A percentile compares a stretch with the other conserved stretches of the same genome.
Conservation (phyloP, 1,140 invertebrate species). For the Nomia melanderi region DNA sequence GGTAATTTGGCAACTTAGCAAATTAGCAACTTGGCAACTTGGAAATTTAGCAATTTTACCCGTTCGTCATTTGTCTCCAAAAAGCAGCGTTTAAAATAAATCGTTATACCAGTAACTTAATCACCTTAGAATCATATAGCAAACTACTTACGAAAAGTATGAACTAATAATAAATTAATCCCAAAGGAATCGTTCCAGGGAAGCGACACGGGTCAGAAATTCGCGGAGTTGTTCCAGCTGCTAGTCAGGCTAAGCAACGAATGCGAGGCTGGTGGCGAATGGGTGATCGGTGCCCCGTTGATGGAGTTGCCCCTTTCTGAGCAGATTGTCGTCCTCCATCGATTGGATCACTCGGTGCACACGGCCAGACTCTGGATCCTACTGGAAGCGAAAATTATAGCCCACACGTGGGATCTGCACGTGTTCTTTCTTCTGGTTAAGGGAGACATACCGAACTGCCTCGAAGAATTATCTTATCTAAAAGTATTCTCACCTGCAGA, state of each 20-base stretch:
- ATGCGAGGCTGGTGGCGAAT: slow-evolving; percentile 86
- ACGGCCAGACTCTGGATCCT: slow-evolving; percentile 88
- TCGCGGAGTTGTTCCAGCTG: slow-evolving; percentile 84
- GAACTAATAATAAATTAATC: too few species aligned
- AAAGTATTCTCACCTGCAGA: slow-evolving; percentile 63
- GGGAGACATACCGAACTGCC: slow-evolving; percentile 85
- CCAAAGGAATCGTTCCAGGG: slow-evolving; percentile 68
- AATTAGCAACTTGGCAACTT: too few species aligned
- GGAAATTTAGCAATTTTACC: too few species aligned
- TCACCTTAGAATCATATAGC: too few species aligned
- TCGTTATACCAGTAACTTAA: too few species aligned
- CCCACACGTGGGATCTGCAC: slow-evolving; percentile 87
- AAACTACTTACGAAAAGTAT: too few species aligned
- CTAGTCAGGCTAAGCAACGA: slow-evolving; percentile 85
- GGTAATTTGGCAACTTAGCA: too few species aligned
- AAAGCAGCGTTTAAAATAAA: too few species aligned
- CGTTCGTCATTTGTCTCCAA: too few species aligned
- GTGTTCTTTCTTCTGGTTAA: slow-evolving; percentile 84
- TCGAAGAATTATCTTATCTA: slow-evolving; percentile 83
- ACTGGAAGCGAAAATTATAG: slow-evolving; percentile 85
- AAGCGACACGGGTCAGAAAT: slow-evolving; percentile 83
- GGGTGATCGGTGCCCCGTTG: slow-evolving; percentile 84
- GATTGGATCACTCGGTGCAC: slow-evolving; percentile 90
- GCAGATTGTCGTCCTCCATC: slow-evolving; percentile 89
- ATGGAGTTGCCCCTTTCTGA: slow-evolving; percentile 88